Percentiles rank a stretch among this genome's conserved stretches.
phyloP scores from a whole-genome alignment of 2,113 vertebrate genomes.

The Boleophthalmus pectinirostris region DNA sequence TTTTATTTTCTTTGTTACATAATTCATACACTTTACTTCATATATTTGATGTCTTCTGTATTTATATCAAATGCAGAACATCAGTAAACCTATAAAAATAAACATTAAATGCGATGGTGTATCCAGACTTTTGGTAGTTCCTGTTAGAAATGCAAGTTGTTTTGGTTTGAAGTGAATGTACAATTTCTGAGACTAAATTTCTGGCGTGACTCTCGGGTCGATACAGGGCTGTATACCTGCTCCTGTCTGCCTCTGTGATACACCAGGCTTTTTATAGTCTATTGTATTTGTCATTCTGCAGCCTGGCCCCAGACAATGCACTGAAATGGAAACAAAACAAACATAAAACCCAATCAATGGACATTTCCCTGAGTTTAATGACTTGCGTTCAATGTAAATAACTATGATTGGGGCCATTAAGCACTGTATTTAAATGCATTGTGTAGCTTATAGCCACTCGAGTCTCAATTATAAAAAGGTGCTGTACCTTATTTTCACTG shows the following conservation, averaged over 20 bases:
- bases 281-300: slow-evolving; percentile 2
- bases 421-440: background rate
- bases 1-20: no score
- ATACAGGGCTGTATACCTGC: background rate
- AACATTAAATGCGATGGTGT: no score
- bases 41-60: no score
- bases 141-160: background rate
- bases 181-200: background rate
- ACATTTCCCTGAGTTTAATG: background rate
- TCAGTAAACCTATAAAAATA: no score
- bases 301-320: slow-evolving; percentile 1
- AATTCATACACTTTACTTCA: no score
- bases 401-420: background rate
- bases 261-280: slow-evolving; percentile 7
- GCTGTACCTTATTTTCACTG: no score
- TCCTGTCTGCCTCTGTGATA: background rate
- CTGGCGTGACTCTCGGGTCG: background rate
- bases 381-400: slow-evolving; percentile 11
- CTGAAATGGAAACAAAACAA: slow-evolving; percentile 12
- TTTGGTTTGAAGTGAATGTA: background rate
- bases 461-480: no score
- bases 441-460: background rate
- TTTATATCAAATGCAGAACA: no score
- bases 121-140: no score
- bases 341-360: slow-evolving; percentile 8